Base-by-base conservation (phyloP, 2,113 vertebrate genomes). In the Oxygymnocypris stewartii region DNA sequence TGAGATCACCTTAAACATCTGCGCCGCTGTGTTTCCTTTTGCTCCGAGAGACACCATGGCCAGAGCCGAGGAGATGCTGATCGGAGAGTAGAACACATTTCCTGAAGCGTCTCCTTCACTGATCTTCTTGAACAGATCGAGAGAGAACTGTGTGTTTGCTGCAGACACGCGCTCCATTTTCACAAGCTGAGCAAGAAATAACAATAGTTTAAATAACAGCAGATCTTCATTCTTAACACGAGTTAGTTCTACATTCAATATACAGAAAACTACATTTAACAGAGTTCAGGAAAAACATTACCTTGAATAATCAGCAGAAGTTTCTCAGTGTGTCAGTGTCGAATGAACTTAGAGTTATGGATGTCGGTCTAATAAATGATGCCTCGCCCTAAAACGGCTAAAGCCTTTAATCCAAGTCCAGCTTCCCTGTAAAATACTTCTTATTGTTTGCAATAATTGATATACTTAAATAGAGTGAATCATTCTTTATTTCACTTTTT, bases 41-140 rank as follows among this genome's bases (percentile, higher is more conserved):
- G 54, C 54, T 57, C 54, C 97, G 87, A 97, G 51, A 57, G 94
- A 94, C 83, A 98, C 92, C 94, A 97, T 94, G 65, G 96, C 91
- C 92, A 99, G 88, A 23, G 96, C 94, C 47, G 94, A 89, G 40
- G 96, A 94, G 91, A 99, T 92, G 90, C 95, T 97, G 86, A 98
- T 79, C 0, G 97, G 95, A 3, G 96, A 97, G 82, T 91, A 96
- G 89, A 98, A 94, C 77, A 96, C 59, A 28, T 98, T 98, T n/a
- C 87, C 91, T 0, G 54, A 3, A 5, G 6, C 4, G 1, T 81
- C 92, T 0, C 76, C 74, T 77, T 88, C 89, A 31, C 90, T 94
- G 75, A 98, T 89, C 87, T 57, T 57, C 18, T 57, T 57, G 54
- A 57, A 57, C 18, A 57, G 54, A 2, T 57, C 23, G 2, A 57